Percentiles rank a stretch among this genome's conserved stretches.
Conservation (phyloP, 2,113 vertebrate species). For the Cebus imitator region DNA sequence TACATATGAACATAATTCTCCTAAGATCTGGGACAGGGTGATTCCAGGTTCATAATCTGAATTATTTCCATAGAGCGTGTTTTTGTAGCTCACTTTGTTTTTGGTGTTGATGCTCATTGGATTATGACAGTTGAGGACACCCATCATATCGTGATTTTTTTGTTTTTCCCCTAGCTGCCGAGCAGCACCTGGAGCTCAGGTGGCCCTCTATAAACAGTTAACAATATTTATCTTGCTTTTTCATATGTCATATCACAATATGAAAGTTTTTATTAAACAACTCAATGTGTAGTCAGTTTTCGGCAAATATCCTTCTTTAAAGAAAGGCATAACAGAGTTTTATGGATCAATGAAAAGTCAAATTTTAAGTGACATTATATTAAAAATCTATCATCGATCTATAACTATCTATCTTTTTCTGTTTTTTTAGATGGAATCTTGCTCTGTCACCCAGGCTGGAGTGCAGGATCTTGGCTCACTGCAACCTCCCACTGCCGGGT, state of each 20-base stretch:
- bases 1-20: not conserved
- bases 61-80: not conserved
- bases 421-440: too few species aligned
- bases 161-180: not conserved
- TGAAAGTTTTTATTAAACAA: not conserved
- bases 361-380: not conserved
- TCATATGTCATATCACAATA: too few species aligned
- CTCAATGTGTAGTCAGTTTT: not conserved
- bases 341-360: not conserved
- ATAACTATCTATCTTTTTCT: too few species aligned
- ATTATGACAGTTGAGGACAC: not conserved
- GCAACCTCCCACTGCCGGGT: too few species aligned
- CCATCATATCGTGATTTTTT: rapidly evolving
- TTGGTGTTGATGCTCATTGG: rapidly evolving
- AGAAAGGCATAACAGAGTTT: not conserved
- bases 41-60: not conserved
- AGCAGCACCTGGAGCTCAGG: not conserved
- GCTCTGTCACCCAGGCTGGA: too few species aligned
- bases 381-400: too few species aligned
- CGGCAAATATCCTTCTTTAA: not conserved
- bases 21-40: not conserved
- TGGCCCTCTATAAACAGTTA: not conserved
- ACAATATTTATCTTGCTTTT: not conserved
- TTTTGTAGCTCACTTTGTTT: rapidly evolving
- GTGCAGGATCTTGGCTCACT: too few species aligned